Conservation (phyloP, 2,888 invertebrate species). For the Epistrophe grossulariae region DNA sequence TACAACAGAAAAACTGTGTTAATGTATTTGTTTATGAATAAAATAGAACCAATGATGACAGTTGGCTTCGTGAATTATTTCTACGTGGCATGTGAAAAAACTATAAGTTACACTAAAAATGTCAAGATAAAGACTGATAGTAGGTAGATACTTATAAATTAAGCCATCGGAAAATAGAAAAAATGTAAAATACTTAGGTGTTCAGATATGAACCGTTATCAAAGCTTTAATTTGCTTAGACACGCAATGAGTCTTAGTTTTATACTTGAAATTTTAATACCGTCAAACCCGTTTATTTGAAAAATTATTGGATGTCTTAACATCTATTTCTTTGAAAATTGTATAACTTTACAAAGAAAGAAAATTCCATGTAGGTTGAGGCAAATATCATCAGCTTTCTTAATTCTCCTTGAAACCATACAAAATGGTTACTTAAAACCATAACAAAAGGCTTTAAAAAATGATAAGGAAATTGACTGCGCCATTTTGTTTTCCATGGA, state of each 20-base stretch:
- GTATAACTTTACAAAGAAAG: too few species aligned
- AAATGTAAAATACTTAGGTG: neutral
- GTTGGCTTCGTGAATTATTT: neutral
- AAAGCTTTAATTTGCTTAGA: neutral
- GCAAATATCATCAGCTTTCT: too few species aligned
- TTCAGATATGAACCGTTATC: neutral
- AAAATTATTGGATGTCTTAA: too few species aligned
- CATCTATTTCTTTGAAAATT: too few species aligned
- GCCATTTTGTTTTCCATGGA: too few species aligned
- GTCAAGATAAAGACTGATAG: neutral
- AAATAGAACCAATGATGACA: neutral
- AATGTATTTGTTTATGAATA: neutral
- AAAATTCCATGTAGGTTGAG: too few species aligned
- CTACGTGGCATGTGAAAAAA: neutral
- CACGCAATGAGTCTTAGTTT: neutral
- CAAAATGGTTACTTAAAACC: too few species aligned
- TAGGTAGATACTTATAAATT: neutral
- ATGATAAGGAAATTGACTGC: too few species aligned
- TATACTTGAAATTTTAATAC: too few species aligned
- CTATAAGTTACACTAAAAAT: conserved; percentile 16
- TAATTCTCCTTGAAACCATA: too few species aligned
- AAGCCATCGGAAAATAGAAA: neutral
- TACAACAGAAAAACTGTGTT: neutral
- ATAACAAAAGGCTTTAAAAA: too few species aligned
- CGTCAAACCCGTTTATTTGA: too few species aligned